Conservation (phyloP, 2,888 invertebrate genomes). For the Oscheius sp. region DNA sequence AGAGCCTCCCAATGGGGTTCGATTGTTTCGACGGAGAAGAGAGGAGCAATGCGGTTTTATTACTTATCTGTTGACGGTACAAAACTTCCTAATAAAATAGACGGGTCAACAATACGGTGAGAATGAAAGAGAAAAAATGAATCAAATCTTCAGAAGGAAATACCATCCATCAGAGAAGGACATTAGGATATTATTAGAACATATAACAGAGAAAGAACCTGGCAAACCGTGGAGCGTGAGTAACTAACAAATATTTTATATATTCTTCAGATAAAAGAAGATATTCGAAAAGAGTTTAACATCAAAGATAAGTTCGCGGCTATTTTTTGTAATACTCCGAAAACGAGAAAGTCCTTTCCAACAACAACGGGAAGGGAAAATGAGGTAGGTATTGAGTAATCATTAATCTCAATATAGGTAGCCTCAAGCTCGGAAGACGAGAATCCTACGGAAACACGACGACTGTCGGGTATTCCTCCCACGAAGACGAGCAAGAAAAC, state of each 20-base stretch:
- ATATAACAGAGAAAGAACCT: constrained; percentile 11
- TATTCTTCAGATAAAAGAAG: constrained; percentile 23
- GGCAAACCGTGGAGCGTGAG: constrained; percentile 29
- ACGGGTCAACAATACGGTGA: not conserved
- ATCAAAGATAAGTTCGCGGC: constrained; percentile 26
- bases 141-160: constrained; percentile 10
- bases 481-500: constrained; percentile 14
- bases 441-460: not conserved
- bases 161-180: constrained; percentile 22
- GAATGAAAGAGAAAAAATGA: not conserved
- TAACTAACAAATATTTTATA: no score
- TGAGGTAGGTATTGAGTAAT: not conserved
- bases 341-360: constrained; percentile 7
- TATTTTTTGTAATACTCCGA: constrained; percentile 31
- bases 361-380: constrained; percentile 5
- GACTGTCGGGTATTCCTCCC: constrained; percentile 20
- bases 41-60: constrained; percentile 22
- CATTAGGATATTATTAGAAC: constrained; percentile 8
- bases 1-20: constrained; percentile 1
- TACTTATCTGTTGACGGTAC: constrained; percentile 14
- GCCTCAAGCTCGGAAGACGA: constrained; percentile 31
- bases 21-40: constrained; percentile 1
- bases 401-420: not conserved
- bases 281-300: constrained; percentile 1
- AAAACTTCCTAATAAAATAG: constrained; percentile 7